Percentiles rank a stretch among this genome's conserved stretches.
Evolutionary conservation across 2,888 invertebrate genomes (phyloP).

Genomic region (Chaitophorus viminalis): DNA sequence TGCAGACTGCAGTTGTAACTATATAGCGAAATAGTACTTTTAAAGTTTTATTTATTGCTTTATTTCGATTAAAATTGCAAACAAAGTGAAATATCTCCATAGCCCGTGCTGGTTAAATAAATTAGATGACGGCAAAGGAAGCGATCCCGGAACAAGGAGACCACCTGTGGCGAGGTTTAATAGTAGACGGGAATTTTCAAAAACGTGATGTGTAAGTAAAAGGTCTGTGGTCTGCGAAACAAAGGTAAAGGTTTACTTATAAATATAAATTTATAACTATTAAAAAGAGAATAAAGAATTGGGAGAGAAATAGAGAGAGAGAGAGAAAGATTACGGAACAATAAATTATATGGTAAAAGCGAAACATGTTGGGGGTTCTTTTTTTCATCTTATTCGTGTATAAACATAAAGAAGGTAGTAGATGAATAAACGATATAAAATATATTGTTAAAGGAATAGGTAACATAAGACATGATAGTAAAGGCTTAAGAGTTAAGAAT

Average conservation of each 20-base stretch:
- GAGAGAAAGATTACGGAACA: not conserved
- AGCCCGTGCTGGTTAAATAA: not conserved
- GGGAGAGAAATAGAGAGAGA: not conserved
- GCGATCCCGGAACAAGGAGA: not conserved
- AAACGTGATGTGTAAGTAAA: not conserved
- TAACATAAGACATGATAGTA: too few species aligned
- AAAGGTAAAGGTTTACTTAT: not conserved
- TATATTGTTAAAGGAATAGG: too few species aligned
- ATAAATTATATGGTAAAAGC: slow-evolving; percentile 20
- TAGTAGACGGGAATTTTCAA: not conserved
- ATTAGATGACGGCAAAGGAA: not conserved
- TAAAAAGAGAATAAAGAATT: too few species aligned
- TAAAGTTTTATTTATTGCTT: not conserved
- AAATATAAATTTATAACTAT: too few species aligned
- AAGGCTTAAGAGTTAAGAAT: too few species aligned
- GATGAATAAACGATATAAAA: not conserved
- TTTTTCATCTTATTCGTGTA: not conserved
- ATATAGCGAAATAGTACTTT: not conserved
- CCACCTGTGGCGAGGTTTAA: not conserved
- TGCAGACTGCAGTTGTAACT: not conserved
- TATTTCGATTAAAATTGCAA: too few species aligned
- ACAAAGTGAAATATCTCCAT: not conserved
- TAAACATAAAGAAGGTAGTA: not conserved
- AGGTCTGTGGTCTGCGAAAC: not conserved
- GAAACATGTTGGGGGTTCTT: slow-evolving; percentile 1